Conservation (phyloP, 2,888 invertebrate species). For the Hirtodrosophila duncani region DNA sequence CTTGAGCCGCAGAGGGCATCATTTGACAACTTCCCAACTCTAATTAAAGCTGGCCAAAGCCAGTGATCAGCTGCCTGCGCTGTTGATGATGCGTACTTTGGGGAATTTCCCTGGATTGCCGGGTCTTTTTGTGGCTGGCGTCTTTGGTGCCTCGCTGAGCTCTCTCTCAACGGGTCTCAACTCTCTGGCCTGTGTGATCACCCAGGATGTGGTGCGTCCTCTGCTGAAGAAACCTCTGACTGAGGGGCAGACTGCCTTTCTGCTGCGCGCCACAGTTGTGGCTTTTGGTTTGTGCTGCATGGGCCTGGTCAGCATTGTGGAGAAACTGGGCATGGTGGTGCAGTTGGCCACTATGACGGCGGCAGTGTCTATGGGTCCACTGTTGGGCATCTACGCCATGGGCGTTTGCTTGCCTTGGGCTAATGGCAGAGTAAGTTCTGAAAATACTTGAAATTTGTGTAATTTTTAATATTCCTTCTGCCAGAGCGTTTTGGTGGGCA, state of each 20-base stretch:
- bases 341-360: slow-evolving; percentile 82
- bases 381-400: slow-evolving; percentile 85
- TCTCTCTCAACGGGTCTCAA: slow-evolving; percentile 89
- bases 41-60: slow-evolving; percentile 87
- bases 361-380: slow-evolving; percentile 84
- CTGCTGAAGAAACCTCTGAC: slow-evolving; percentile 80
- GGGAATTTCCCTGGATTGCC: slow-evolving; percentile 88
- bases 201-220: slow-evolving; percentile 88
- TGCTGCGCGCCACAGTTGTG: slow-evolving; percentile 85
- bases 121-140: slow-evolving; percentile 92
- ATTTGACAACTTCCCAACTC: too few species aligned
- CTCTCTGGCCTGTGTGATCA: slow-evolving; percentile 88
- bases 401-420: slow-evolving; percentile 84
- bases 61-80: slow-evolving; percentile 88
- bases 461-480: not conserved
- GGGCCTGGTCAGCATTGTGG: slow-evolving; percentile 83
- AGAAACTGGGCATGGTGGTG: slow-evolving; percentile 85
- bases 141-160: slow-evolving; percentile 93
- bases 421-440: slow-evolving; percentile 80
- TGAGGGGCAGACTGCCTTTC: slow-evolving; percentile 79
- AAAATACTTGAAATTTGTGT: not conserved
- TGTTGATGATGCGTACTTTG: slow-evolving; percentile 91
- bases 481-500: slow-evolving; percentile 85
- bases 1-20: too few species aligned
- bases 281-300: slow-evolving; percentile 84